Evolutionary conservation across 2,113 vertebrate genomes (phyloP).

Genomic region (Siphamia tubifer): DNA sequence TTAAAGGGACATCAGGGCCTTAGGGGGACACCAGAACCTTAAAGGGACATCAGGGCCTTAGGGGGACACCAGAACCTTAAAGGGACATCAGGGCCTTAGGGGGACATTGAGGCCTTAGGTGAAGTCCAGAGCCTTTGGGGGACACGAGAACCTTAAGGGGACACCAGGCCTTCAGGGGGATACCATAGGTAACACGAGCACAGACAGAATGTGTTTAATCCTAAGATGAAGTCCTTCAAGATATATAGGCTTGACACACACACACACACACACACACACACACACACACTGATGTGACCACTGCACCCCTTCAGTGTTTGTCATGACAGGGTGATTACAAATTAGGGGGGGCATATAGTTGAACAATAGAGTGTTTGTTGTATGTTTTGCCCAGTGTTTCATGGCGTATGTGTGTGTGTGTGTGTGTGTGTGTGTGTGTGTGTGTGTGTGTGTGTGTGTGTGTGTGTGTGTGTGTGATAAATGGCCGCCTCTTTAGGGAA

Average conservation of each 20-base stretch:
- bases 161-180: no score
- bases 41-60: no score
- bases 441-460: background rate
- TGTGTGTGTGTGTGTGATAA: constrained; percentile 84
- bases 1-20: no score
- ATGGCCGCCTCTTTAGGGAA: constrained; percentile 99
- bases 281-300: constrained; percentile 6
- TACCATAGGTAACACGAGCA: background rate
- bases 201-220: background rate
- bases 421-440: constrained; percentile 14
- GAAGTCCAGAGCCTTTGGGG: no score
- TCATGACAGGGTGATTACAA: constrained; percentile 53
- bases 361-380: constrained; percentile 31
- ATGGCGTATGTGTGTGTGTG: constrained; percentile 8
- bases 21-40: no score
- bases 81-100: no score
- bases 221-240: constrained; percentile 1
- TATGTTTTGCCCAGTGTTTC: constrained; percentile 14
- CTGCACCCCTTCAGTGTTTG: constrained; percentile 5
- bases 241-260: background rate
- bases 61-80: no score
- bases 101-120: no score
- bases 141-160: no score
- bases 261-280: background rate
- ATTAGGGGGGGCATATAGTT: constrained; percentile 42